These are phyloP conservation scores for Aphodius sticticus DNA, from an alignment of 2,888 invertebrate species.

Conservation along the genomic window DNA sequence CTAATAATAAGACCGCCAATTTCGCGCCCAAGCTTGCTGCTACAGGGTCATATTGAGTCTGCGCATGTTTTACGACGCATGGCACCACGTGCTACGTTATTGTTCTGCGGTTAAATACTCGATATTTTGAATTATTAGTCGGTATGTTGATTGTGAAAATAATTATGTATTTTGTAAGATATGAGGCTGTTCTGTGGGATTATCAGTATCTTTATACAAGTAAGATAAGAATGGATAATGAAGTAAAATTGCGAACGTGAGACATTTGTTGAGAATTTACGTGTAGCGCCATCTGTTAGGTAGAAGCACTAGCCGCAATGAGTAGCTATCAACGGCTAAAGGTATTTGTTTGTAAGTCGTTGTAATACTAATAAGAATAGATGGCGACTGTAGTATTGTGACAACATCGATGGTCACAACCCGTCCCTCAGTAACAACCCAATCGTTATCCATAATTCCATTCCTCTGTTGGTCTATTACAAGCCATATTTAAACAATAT, in stretches of 20 bases:
- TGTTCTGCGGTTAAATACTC: background rate
- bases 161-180: background rate
- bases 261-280: background rate
- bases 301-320: background rate
- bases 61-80: slow-evolving; percentile 38
- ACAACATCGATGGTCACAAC: too few species aligned
- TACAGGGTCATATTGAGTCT: slow-evolving; percentile 49
- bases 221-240: too few species aligned
- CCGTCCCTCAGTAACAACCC: too few species aligned
- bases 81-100: slow-evolving; percentile 11
- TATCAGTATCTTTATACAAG: background rate
- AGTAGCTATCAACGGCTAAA: background rate
- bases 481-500: too few species aligned
- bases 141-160: background rate
- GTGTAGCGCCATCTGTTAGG: background rate
- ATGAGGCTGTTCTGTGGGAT: background rate
- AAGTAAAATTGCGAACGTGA: background rate
- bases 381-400: too few species aligned
- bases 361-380: too few species aligned
- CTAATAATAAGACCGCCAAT: slow-evolving; percentile 56
- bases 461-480: too few species aligned
- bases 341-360: too few species aligned
- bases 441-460: too few species aligned
- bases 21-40: slow-evolving; percentile 53
- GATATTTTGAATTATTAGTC: background rate